Percentiles rank a stretch among this genome's conserved stretches.
Evolutionary conservation across 2,113 vertebrate species (phyloP).

Genomic region (Acrocephalus kingi): DNA sequence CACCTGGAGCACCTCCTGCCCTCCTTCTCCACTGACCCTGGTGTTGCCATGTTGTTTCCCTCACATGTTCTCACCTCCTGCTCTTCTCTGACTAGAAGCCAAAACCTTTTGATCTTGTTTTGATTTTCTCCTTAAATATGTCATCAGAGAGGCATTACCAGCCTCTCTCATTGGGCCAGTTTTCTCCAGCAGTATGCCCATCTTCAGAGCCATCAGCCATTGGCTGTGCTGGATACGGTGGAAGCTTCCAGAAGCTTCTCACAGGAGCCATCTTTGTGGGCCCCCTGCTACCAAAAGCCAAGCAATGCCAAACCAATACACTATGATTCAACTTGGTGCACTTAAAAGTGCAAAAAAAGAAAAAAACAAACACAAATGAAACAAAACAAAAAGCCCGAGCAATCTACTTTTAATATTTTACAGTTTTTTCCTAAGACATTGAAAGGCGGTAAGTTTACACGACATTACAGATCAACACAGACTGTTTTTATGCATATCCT

Average conservation of each 20-base stretch:
- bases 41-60: neutral
- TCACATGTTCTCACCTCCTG: neutral
- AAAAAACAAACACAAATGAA: neutral
- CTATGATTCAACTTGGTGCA: neutral
- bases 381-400: accelerated
- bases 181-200: neutral
- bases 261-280: neutral
- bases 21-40: neutral
- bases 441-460: neutral
- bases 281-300: neutral
- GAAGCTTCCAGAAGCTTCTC: neutral
- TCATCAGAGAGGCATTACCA: neutral
- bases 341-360: neutral
- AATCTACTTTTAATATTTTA: neutral
- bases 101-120: neutral
- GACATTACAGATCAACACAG: neutral
- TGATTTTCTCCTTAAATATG: neutral
- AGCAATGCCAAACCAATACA: neutral
- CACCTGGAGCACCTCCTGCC: accelerated
- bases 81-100: neutral
- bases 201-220: neutral
- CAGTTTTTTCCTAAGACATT: neutral
- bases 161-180: neutral
- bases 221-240: neutral
- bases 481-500: neutral